These are phyloP conservation scores for Campoletis raptor DNA, from an alignment of 2,888 invertebrate genomes.

Conservation along the genomic window DNA sequence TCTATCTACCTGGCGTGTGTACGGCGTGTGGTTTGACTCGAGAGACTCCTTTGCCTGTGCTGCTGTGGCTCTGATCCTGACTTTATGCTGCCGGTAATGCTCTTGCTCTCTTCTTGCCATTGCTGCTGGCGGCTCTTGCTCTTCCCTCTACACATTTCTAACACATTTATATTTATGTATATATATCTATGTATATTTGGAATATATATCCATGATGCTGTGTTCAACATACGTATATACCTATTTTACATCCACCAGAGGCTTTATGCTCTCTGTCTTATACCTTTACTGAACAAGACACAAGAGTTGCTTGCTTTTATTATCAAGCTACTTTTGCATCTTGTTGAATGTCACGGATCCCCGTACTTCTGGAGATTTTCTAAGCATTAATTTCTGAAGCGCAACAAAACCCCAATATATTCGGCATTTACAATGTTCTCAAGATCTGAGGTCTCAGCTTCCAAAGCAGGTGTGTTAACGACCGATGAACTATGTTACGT, in stretches of 20 bases:
- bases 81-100: constrained; percentile 33
- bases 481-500: background rate
- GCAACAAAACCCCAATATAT: background rate
- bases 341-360: constrained; percentile 25
- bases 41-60: constrained; percentile 60
- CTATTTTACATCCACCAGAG: constrained; percentile 22
- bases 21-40: constrained; percentile 62
- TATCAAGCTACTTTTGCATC: constrained; percentile 26
- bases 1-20: constrained; percentile 52
- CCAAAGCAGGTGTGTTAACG: constrained; percentile 4
- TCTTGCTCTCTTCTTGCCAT: constrained; percentile 20
- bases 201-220: constrained; percentile 27
- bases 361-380: background rate
- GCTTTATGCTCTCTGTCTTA: constrained; percentile 21
- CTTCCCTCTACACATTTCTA: constrained; percentile 47
- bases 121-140: constrained; percentile 37
- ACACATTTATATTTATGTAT: background rate
- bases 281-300: constrained; percentile 43
- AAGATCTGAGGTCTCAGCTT: background rate
- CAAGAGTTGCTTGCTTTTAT: constrained; percentile 39
- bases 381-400: background rate
- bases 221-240: constrained; percentile 17
- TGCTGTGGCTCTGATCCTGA: constrained; percentile 31
- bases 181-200: background rate
- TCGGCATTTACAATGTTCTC: background rate